These are phyloP conservation scores for Graphium colonna DNA, from an alignment of 2,888 invertebrate genomes.

Conservation along the genomic window DNA sequence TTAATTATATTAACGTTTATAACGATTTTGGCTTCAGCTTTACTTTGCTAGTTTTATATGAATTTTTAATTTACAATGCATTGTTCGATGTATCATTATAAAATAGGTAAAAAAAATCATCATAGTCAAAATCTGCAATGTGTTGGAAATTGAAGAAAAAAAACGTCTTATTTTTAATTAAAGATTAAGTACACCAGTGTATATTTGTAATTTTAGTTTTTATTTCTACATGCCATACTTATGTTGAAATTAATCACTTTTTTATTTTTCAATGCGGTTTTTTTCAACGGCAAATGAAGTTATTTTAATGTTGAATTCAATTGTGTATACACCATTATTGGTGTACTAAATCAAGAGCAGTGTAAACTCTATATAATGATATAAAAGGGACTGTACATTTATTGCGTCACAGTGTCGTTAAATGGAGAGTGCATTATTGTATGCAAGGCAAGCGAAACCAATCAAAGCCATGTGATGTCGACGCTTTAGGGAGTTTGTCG, in stretches of 20 bases:
- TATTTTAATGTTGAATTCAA: too few relatives aligned
- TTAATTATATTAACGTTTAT: constrained; percentile 35
- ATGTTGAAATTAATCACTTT: constrained; percentile 15
- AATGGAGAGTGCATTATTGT: too few relatives aligned
- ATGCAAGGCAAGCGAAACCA: too few relatives aligned
- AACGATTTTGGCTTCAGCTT: constrained; percentile 59
- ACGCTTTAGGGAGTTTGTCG: too few relatives aligned
- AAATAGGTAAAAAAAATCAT: too few relatives aligned
- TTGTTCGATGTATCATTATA: constrained; percentile 26
- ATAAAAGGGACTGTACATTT: too few relatives aligned
- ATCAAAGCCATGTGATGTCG: too few relatives aligned
- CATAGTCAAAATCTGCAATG: constrained; percentile 35
- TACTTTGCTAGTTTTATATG: constrained; percentile 46
- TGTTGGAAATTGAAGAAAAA: constrained; percentile 39
- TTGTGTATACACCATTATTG: neutral
- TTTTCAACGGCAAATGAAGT: neutral
- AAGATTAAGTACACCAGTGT: constrained; percentile 40
- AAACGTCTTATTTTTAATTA: constrained; percentile 10
- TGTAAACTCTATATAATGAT: too few relatives aligned
- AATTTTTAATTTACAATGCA: constrained; percentile 42
- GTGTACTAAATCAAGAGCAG: neutral
- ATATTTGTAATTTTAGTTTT: constrained; percentile 41
- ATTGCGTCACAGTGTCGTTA: too few relatives aligned
- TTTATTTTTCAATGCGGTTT: constrained; percentile 1
- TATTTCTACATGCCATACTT: constrained; percentile 31